A percentile compares a stretch with the other conserved stretches of the same genome.
phyloP scores from a whole-genome alignment of 2,797 vertebrate species.

The Smutsia temminckii region DNA sequence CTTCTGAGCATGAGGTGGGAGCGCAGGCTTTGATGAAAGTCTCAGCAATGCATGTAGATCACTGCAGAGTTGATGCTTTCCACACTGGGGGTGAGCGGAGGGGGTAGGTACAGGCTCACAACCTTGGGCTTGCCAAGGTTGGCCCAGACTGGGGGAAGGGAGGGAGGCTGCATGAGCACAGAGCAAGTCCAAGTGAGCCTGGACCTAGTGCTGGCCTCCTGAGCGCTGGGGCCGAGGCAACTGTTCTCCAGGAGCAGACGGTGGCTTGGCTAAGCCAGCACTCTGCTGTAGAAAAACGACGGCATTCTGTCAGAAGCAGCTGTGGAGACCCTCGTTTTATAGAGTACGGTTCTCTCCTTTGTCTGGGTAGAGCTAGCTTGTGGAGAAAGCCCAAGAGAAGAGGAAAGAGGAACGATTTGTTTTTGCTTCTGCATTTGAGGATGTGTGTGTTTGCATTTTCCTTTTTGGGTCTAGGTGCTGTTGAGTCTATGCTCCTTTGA shows the following conservation, averaged over 20 bases:
- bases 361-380: constrained; percentile 18
- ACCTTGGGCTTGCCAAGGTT: background rate
- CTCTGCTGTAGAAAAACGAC: constrained; percentile 42
- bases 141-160: background rate
- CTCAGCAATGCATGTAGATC: constrained; percentile 64
- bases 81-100: background rate
- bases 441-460: background rate
- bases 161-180: background rate
- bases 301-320: constrained; percentile 23
- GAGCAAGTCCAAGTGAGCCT: background rate
- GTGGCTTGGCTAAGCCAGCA: constrained; percentile 4
- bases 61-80: background rate
- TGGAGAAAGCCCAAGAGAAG: background rate
- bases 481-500: constrained; percentile 3
- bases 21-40: constrained; percentile 78
- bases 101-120: background rate
- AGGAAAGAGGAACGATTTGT: background rate
- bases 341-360: constrained; percentile 10
- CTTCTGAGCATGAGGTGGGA: constrained; percentile 79
- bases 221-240: background rate
- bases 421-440: background rate
- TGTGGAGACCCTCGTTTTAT: constrained; percentile 29
- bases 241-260: constrained; percentile 29
- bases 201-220: background rate
- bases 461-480: background rate